A percentile compares a stretch with the other conserved stretches of the same genome.
Evolutionary conservation across 2,797 vertebrate genomes (phyloP).

Genomic region (Mus caroli): DNA sequence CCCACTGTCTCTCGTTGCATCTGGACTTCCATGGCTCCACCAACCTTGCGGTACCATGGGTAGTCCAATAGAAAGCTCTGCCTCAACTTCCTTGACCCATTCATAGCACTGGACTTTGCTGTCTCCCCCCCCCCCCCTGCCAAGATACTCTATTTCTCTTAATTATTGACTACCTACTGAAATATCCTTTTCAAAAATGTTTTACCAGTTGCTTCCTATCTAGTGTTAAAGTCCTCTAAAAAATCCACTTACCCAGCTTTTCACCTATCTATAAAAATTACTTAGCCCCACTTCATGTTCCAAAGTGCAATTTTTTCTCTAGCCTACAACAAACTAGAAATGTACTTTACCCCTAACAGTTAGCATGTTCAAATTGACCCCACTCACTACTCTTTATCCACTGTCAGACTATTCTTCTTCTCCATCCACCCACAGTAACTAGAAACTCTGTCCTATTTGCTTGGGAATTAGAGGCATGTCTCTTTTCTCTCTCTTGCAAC

Average conservation of each 20-base stretch:
- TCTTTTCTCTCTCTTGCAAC: background rate
- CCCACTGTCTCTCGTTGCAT: background rate
- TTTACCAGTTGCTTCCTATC: background rate
- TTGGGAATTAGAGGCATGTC: background rate
- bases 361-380: background rate
- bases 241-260: background rate
- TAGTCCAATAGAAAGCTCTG: background rate
- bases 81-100: background rate
- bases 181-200: background rate
- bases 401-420: background rate
- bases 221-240: background rate
- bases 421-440: background rate
- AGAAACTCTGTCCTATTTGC: background rate
- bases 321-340: background rate
- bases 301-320: background rate
- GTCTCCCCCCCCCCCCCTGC: background rate
- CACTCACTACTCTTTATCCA: background rate
- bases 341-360: background rate
- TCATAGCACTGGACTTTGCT: background rate
- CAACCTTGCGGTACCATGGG: background rate
- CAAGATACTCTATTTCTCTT: background rate
- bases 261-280: background rate
- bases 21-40: background rate
- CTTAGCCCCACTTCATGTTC: background rate
- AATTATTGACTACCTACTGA: background rate